Conservation (phyloP, 2,113 vertebrate species). For the Xiphophorus maculatus region DNA sequence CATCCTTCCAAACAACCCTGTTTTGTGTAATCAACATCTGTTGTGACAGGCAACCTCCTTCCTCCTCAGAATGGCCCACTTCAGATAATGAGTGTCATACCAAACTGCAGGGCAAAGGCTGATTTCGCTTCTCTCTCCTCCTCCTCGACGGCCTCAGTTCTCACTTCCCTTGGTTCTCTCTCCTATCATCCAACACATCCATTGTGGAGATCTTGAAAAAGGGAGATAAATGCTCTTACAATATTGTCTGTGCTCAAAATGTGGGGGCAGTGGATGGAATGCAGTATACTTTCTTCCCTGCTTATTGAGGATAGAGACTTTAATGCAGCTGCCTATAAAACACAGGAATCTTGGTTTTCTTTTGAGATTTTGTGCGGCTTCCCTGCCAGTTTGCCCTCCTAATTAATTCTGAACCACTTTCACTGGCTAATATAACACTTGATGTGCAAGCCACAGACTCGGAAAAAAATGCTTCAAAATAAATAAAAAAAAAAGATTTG, state of each 20-base stretch:
- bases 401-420: not conserved
- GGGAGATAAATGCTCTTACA: slow-evolving; percentile 37
- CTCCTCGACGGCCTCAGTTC: slow-evolving; percentile 66
- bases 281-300: slow-evolving; percentile 10
- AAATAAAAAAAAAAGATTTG: not conserved
- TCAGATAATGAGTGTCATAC: slow-evolving; percentile 80
- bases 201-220: slow-evolving; percentile 55
- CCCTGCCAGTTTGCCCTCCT: not conserved
- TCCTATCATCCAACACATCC: slow-evolving; percentile 58
- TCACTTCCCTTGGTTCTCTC: slow-evolving; percentile 55
- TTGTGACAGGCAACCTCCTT: slow-evolving; percentile 75
- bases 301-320: slow-evolving; percentile 8
- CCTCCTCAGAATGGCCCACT: slow-evolving; percentile 77
- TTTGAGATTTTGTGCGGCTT: not conserved
- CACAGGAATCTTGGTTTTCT: slow-evolving; percentile 11
- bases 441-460: not conserved
- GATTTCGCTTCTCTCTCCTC: slow-evolving; percentile 71
- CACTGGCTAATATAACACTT: not conserved
- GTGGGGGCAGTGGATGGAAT: slow-evolving; percentile 29
- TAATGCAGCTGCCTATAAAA: slow-evolving; percentile 1
- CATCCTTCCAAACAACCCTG: slow-evolving; percentile 71
- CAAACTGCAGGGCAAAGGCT: slow-evolving; percentile 76
- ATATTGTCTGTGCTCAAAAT: slow-evolving; percentile 28
- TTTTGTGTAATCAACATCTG: slow-evolving; percentile 80
- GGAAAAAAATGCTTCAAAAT: not conserved